Percentiles rank a stretch among this genome's conserved stretches.
Evolutionary conservation across 2,888 invertebrate genomes (phyloP).

Genomic region (Oeneis ivallda): DNA sequence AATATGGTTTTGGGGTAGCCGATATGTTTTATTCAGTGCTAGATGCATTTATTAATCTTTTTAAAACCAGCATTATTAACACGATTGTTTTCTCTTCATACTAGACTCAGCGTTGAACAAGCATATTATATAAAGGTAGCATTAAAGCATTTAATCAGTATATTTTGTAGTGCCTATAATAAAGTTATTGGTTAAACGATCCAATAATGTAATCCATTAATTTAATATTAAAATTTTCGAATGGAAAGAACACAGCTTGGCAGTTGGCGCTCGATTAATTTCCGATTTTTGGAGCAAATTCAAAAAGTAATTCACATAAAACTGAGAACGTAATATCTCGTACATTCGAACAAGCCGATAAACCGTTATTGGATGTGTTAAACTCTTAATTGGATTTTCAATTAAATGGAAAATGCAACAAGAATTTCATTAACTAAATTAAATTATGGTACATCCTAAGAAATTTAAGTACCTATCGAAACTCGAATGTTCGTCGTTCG

Average conservation of each 20-base stretch:
- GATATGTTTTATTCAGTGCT: too few relatives aligned
- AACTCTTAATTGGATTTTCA: slow-evolving; percentile 66
- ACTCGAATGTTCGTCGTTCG: background rate
- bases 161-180: slow-evolving; percentile 4
- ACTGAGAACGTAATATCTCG: slow-evolving; percentile 36
- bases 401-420: slow-evolving; percentile 61
- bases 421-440: slow-evolving; percentile 18
- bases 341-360: slow-evolving; percentile 47
- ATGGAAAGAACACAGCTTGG: slow-evolving; percentile 23
- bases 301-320: slow-evolving; percentile 35
- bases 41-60: too few relatives aligned
- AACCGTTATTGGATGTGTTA: slow-evolving; percentile 61
- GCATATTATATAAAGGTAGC: background rate
- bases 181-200: slow-evolving; percentile 1
- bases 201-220: slow-evolving; percentile 12
- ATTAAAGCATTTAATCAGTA: background rate
- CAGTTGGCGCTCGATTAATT: slow-evolving; percentile 27
- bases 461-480: background rate
- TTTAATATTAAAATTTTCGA: slow-evolving; percentile 26
- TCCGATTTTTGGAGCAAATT: slow-evolving; percentile 31
- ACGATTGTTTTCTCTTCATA: background rate
- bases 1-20: too few relatives aligned
- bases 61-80: background rate
- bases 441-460: slow-evolving; percentile 9
- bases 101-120: background rate